These are phyloP conservation scores for Proteles cristata DNA, from an alignment of 2,113 vertebrate genomes.

Conservation along the genomic window DNA sequence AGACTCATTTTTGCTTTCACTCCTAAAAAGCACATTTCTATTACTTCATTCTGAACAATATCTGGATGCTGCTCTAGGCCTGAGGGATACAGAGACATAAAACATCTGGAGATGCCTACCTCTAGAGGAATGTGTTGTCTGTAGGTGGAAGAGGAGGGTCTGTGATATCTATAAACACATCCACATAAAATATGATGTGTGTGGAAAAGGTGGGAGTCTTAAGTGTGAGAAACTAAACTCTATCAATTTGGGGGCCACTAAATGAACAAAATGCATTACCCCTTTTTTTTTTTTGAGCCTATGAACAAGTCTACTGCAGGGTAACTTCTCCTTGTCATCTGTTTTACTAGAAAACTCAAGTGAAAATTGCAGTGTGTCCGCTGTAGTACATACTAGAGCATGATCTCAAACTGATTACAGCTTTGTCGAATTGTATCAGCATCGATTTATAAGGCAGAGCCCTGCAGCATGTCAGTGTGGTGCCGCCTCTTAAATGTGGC, in stretches of 20 bases:
- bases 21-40: neutral
- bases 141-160: neutral
- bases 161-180: neutral
- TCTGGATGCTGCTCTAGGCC: neutral
- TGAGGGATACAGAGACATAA: neutral
- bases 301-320: slow-evolving; percentile 39
- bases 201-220: neutral
- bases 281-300: neutral
- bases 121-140: accelerated
- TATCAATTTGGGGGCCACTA: slow-evolving; percentile 3
- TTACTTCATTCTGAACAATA: slow-evolving; percentile 3
- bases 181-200: neutral
- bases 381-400: slow-evolving; percentile 61
- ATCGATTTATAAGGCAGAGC: slow-evolving; percentile 66
- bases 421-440: slow-evolving; percentile 71
- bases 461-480: neutral
- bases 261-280: slow-evolving; percentile 24
- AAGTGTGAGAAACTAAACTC: neutral
- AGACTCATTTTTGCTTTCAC: neutral
- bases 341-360: slow-evolving; percentile 66
- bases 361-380: slow-evolving; percentile 71
- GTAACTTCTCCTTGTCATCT: slow-evolving; percentile 55
- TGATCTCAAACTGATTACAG: slow-evolving; percentile 69
- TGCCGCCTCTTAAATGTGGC: neutral
- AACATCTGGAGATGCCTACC: neutral